Evolutionary conservation across 2,113 vertebrate species (phyloP).

Genomic region (Microtus ochrogaster): DNA sequence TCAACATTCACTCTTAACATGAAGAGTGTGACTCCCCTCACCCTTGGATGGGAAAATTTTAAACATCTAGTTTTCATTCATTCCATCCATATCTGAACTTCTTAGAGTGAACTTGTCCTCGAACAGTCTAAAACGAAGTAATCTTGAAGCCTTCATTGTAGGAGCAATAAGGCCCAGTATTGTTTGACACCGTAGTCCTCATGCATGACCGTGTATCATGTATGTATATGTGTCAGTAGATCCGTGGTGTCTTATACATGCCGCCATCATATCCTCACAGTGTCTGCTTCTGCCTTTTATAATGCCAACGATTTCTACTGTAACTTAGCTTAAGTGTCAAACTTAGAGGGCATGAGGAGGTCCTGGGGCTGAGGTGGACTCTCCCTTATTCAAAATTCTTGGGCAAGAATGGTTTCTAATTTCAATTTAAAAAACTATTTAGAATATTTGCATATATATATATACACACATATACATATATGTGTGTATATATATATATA

Average conservation of each 20-base stretch:
- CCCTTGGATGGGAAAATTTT: background rate
- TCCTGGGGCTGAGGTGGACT: background rate
- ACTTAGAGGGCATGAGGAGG: background rate
- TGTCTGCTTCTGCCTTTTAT: background rate
- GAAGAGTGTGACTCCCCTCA: background rate
- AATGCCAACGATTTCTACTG: background rate
- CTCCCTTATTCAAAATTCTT: background rate
- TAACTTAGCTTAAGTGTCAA: background rate
- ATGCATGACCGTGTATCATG: background rate
- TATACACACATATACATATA: too few species aligned
- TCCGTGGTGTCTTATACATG: background rate
- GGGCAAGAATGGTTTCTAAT: background rate
- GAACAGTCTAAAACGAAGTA: slow-evolving; percentile 10
- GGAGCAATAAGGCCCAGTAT: background rate
- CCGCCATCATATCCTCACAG: background rate
- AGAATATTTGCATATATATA: background rate
- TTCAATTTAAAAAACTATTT: background rate
- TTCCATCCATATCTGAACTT: slow-evolving; percentile 34
- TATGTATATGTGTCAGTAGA: background rate
- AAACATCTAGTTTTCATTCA: slow-evolving; percentile 15
- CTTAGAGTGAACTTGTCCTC: background rate
- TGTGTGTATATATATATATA: too few species aligned
- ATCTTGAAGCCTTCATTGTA: slow-evolving; percentile 10
- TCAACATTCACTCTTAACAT: background rate
- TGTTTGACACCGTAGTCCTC: background rate